Base-by-base conservation (phyloP, 2,113 vertebrate species). In the Carlito syrichta region DNA sequence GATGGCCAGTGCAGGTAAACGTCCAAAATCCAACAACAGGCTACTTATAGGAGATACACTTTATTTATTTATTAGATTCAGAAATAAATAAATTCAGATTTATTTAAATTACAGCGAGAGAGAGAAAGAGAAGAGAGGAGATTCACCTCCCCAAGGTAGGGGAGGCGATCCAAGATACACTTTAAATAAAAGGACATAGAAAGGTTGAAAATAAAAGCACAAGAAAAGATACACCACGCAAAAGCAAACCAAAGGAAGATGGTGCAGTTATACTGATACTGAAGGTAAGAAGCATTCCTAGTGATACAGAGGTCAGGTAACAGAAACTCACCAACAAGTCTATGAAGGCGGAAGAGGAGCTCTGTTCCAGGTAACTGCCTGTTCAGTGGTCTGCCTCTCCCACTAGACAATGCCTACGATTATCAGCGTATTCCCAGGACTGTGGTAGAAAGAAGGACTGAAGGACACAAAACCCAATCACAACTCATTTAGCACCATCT, bases 361-460 rank as follows among this genome's bases (percentile, higher is more conserved):
- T 25, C 20, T 19, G 6, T 5, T 27, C 32, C 2, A 8, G 1
- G 2, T 27, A 30, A 73, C 1, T 32, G n/a, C 11, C 78, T 54
- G 13, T 17, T 25, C 2, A 9, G 35, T 58, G 22, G 13, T 5
- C 19, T 30, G 52, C 48, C 43, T 62, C 48, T 25, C 7, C 14
- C 30, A 3, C 8, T 16, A 48, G 38, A 16, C 23, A 12, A 38
- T n/a, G 3, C 22, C 22, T 1, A 2, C 8, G n/a, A 4, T 48
- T 38, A 40, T 32, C 69, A 11, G 11, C 12, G 8, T 38, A 13
- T 10, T 22, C 52, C 60, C 9, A 60, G 20, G 40, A 50, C 25
- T 50, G 0, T 13, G 52, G 74, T 14, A 35, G 45, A 45, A 12
- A 74, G 66, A 43, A 23, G 27, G 56, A 56, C 19, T 68, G 25